Conservation (phyloP, 2,797 vertebrate genomes). For the Coilia nasus region DNA sequence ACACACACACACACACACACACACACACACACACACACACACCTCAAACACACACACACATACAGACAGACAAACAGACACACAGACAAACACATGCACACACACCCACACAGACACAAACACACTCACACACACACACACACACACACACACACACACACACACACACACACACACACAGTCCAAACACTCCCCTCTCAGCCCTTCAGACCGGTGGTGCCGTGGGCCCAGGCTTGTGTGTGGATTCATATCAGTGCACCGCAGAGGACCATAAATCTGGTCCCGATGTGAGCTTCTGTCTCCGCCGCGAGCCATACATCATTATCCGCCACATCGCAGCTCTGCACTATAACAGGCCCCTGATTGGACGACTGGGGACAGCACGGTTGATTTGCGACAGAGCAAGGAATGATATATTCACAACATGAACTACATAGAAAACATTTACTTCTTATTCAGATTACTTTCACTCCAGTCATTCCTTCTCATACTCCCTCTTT, state of each 20-base stretch:
- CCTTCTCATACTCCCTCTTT: constrained; percentile 48
- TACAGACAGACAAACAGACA: too few species aligned
- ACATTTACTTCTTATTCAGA: constrained; percentile 20
- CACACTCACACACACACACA: constrained; percentile 40
- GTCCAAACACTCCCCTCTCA: too few species aligned
- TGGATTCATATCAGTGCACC: not conserved
- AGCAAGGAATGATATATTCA: constrained; percentile 57
- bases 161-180: constrained; percentile 32
- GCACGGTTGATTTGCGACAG: constrained; percentile 56
- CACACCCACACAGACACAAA: constrained; percentile 9
- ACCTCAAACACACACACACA: not conserved
- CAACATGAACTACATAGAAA: constrained; percentile 53
- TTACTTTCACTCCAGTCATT: constrained; percentile 42
- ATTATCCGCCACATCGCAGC: not conserved
- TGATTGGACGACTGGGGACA: constrained; percentile 37
- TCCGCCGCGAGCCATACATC: not conserved
- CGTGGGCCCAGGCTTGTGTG: not conserved
- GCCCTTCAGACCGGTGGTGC: too few species aligned
- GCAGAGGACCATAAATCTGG: not conserved
- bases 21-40: not conserved
- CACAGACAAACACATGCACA: too few species aligned
- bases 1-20: not conserved
- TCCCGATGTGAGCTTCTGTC: not conserved
- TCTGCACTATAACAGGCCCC: not conserved
- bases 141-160: constrained; percentile 46